Percentiles rank a stretch among this genome's conserved stretches.
phyloP scores from a whole-genome alignment of 2,888 invertebrate genomes.

The Bimastos eiseni region DNA sequence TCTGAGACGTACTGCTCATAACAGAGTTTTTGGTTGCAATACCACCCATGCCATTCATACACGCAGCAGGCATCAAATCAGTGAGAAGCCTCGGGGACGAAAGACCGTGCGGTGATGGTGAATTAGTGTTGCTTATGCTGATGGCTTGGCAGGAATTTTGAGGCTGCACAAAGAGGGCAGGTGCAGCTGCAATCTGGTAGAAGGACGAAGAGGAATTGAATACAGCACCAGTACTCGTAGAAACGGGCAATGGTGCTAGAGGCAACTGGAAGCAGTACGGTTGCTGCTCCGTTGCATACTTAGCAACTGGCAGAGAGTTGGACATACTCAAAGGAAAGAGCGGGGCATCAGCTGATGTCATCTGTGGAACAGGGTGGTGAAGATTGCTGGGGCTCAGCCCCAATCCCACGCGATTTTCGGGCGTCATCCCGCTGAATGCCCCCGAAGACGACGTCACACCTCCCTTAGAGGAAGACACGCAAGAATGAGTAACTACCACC shows the following conservation, averaged over 20 bases:
- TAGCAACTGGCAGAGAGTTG: background rate
- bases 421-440: background rate
- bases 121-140: background rate
- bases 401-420: background rate
- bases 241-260: background rate
- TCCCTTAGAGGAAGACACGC: background rate
- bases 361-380: background rate
- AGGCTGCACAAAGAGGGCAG: background rate
- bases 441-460: background rate
- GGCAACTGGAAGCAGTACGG: slow-evolving; percentile 2
- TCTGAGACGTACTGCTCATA: background rate
- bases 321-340: background rate
- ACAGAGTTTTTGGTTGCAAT: background rate
- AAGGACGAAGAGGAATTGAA: background rate
- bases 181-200: background rate
- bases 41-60: background rate
- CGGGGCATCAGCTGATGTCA: background rate
- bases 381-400: background rate
- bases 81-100: background rate
- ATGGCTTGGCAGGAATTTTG: background rate
- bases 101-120: background rate
- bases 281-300: background rate
- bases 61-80: background rate
- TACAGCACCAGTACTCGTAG: background rate
- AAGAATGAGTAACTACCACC: background rate